Evolutionary conservation across 1,140 invertebrate genomes (phyloP), one percentile per base, ranked within the genome.

Genomic region (Adelges cooleyi): DNA sequence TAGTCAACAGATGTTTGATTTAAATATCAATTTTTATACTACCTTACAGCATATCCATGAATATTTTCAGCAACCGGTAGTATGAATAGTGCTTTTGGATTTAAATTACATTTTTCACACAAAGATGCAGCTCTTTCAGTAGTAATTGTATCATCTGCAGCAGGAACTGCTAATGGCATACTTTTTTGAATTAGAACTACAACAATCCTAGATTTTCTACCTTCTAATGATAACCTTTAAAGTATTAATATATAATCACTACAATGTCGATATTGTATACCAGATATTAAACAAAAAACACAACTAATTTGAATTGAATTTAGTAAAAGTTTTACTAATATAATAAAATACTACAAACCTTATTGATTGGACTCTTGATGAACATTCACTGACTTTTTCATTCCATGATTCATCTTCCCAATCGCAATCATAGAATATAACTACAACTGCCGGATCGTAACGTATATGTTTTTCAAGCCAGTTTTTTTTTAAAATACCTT

Each of bases 391-490:
- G 73, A 92, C 91, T 72, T 90, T 95, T 70, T 96, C 92, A 71
- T 89, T 87, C 92, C 93, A 98, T 51, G 86, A 79, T 1, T 82
- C 77, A 77, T 97, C 92, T 74, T 94, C 91, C 95, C 95, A 98
- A 77, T 98, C 93, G 70, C 98, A 81, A 72, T 98, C 94, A 76
- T 91, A 92, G 75, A 98, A 99, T 38, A 95, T 81, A 9, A 96
- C 91, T 52, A 96, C 85, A 1, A 98, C 85, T 3, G 93, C 86
- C 17, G 96, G 95, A 68, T 98, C 81, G 51, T 90, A 80, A 70
- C 87, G 83, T 8, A 96, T 77, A 75, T 98, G 92, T 78, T 99
- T 99, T 10, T 85, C 80, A 79, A 97, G 88, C 96, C 96, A 99
- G 72, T 92, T 91, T 9, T 84, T 84, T 74, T 97, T 97, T 3